Conservation (phyloP, 2,888 invertebrate genomes). For the Scaptomyza tumidula region DNA sequence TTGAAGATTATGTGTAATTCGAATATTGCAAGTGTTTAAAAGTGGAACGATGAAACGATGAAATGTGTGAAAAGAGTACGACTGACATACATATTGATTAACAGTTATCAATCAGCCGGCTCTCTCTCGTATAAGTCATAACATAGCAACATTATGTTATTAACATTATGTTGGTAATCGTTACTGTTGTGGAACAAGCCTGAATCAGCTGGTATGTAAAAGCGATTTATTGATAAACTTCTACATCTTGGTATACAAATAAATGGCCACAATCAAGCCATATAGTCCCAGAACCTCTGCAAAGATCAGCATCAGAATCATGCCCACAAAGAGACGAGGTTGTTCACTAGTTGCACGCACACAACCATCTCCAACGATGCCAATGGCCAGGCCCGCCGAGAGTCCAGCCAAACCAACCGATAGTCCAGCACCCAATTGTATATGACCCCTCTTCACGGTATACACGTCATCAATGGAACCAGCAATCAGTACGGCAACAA, state of each 20-base stretch:
- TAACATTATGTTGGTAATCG: too few relatives aligned
- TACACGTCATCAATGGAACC: conserved; percentile 89
- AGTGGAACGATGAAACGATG: conserved; percentile 1
- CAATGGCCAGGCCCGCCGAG: conserved; percentile 99
- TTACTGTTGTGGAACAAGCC: too few relatives aligned
- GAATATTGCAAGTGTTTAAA: not conserved
- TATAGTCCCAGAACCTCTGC: conserved; percentile 99
- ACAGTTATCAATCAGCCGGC: not conserved
- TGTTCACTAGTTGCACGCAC: conserved; percentile 99
- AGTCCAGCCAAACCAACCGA: conserved; percentile 98
- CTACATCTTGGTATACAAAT: conserved; percentile 94
- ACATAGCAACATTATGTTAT: too few relatives aligned
- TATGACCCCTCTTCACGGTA: conserved; percentile 94
- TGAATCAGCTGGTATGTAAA: too few relatives aligned
- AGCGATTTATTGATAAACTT: not conserved
- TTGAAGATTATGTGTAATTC: not conserved
- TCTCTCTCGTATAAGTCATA: too few relatives aligned
- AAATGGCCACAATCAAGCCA: conserved; percentile 99
- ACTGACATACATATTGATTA: not conserved
- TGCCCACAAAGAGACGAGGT: conserved; percentile 99
- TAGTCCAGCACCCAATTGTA: conserved; percentile 98
- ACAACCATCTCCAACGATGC: conserved; percentile 99
- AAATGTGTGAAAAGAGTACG: not conserved
- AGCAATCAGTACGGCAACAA: conserved; percentile 98
- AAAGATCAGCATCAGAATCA: conserved; percentile 99